A percentile compares a stretch with the other conserved stretches of the same genome.
phyloP scores from a whole-genome alignment of 2,113 vertebrate species.

The Tonatia bakeri region DNA sequence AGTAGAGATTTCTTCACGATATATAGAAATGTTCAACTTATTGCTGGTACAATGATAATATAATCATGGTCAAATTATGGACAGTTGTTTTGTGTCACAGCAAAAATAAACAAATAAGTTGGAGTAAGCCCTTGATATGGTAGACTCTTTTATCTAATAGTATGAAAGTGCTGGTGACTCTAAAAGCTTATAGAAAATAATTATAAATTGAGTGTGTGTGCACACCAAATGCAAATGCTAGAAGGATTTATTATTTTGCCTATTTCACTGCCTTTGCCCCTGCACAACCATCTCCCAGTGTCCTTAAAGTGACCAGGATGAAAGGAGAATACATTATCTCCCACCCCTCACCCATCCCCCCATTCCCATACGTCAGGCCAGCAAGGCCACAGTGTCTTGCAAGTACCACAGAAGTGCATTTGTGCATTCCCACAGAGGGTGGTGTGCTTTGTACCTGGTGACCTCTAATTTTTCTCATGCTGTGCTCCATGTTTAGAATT shows the following conservation, averaged over 20 bases:
- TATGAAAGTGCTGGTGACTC: neutral
- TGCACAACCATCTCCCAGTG: neutral
- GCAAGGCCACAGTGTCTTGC: neutral
- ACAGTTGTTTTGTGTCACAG: neutral
- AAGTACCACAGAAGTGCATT: accelerated
- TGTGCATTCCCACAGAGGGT: accelerated
- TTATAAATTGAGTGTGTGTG: neutral
- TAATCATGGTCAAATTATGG: neutral
- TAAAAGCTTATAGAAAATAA: neutral
- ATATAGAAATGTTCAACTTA: neutral
- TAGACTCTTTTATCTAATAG: neutral
- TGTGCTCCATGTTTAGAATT: neutral
- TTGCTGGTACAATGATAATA: neutral
- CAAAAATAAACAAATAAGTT: neutral
- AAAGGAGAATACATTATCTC: neutral
- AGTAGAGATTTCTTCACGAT: neutral
- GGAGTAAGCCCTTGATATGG: neutral
- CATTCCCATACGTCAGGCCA: no score
- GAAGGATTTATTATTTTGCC: neutral
- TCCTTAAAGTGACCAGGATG: neutral
- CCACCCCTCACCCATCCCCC: neutral
- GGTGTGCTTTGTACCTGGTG: accelerated
- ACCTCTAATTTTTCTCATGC: neutral
- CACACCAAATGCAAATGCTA: neutral
- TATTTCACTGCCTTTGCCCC: neutral